Evolutionary conservation across 2,797 vertebrate genomes (phyloP), one percentile per base, ranked within the genome.

Genomic region (Novumbra hubbsi): DNA sequence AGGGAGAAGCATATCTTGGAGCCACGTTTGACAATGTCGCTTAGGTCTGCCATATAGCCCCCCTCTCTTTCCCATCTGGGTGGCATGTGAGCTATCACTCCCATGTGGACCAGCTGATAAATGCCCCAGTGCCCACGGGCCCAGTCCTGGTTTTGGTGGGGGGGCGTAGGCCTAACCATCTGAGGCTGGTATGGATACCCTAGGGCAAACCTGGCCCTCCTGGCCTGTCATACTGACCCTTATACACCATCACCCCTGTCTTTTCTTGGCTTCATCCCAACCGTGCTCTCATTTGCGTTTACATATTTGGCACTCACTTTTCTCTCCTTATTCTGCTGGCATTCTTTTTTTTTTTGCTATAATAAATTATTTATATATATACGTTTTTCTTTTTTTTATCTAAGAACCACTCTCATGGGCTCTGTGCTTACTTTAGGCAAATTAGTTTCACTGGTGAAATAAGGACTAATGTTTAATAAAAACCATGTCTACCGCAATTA

Each of bases 31-130:
- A 85, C 76, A 85, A 78, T 34, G 80, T 74, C 80, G 70, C 80
- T 89, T 83, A 85, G 83, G 86, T 89, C 85, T 77, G 71, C 1
- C 71, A 76, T 88, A 82, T 72, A 78, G 77, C 38, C 72, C 70
- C 55, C 68, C 75, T 55, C 7, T 70, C 68, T 76, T 55, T 6
- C 70, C 68, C 66, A 81, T 75, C 50, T 32, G 48, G 76, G 78
- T 78, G 70, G 68, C 73, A 30, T 78, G 76, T 82, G 71, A 82
- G 81, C 66, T 70, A 70, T 76, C 78, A 70, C 80, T 75, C 76
- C 69, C 71, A 57, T 60, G 72, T 48, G 65, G 62, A 80, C 41
- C 30, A 48, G 69, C 75, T 84, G 66, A 30, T 11, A 2, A 69
- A 30, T 76, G 50, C 5, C 55, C 70, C 41, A 5, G 65, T 66